Base-by-base conservation (phyloP, 2,888 invertebrate species). In the Eulithis prunata region DNA sequence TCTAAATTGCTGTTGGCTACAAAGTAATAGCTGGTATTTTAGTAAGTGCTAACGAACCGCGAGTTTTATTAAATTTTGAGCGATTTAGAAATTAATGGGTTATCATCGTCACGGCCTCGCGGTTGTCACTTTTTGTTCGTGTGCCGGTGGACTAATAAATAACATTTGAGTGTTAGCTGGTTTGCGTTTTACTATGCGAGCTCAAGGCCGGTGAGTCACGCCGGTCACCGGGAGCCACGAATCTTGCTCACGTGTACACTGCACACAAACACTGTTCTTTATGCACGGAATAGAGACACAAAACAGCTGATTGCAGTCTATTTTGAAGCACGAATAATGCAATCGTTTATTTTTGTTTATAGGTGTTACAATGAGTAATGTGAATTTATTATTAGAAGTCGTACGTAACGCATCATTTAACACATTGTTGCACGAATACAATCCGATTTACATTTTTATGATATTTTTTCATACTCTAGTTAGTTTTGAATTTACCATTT, bases 171-270 rank as follows among this genome's bases (percentile, higher is more conserved):
- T 78, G 83, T 84, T 82, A 78, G 82, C 78, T 79, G 79, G 82
- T 87, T 84, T 83, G 84, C 82, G 83, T 78, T 79, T 74, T 77
- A 77, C 75, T 75, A 67, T 70, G 71, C 56, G 78, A 73, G 74
- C 79, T 79, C 90, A 91, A 93, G 92, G 92, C 82, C 89, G 84
- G 60, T 92, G 93, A 92, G 78, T 93, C 91, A 92, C 86, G 75
- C 79, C 73, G 80, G 69, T 62, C 82, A 79, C 85, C 78, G 75
- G 79, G 84, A 83, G 80, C 83, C 79, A 78, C 78, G 78, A 84
- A 85, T 73, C 81, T 83, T 82, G 86, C 79, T 85, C 85, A 80
- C 81, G 83, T 82, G 83, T 83, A 70, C 75, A 69, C 68, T 68
- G 70, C 72, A 73, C 66, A 68, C 67, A 71, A 55, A 67, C 72